Evolutionary conservation across 1,140 invertebrate genomes (phyloP).

Genomic region (Magallana gigas): DNA sequence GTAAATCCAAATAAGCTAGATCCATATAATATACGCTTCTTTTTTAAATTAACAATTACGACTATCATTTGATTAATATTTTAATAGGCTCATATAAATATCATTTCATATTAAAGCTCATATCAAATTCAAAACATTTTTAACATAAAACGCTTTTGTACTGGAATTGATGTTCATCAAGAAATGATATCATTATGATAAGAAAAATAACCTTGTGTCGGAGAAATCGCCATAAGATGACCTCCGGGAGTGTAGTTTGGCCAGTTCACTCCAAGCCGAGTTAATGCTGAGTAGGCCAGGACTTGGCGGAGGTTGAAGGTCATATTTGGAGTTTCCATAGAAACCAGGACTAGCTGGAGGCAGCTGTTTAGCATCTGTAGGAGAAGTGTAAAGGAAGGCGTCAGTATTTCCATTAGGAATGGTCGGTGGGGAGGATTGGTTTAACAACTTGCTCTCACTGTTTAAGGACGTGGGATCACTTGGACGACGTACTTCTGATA

Average conservation of each 20-base stretch:
- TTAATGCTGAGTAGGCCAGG: slow-evolving; percentile 68
- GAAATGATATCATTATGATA: no score
- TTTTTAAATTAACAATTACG: no score
- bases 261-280: slow-evolving; percentile 69
- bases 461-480: slow-evolving; percentile 34
- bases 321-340: slow-evolving; percentile 35
- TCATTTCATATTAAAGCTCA: no score
- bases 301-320: slow-evolving; percentile 60
- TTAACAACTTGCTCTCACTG: slow-evolving; percentile 38
- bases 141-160: no score
- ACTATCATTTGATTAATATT: no score
- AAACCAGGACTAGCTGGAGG: slow-evolving; percentile 46
- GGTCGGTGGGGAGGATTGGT: neutral
- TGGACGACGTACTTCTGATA: slow-evolving; percentile 40
- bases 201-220: slow-evolving; percentile 46
- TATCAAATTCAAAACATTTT: no score
- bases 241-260: slow-evolving; percentile 54
- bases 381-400: slow-evolving; percentile 32
- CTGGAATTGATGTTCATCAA: no score
- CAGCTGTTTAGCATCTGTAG: slow-evolving; percentile 11
- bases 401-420: slow-evolving; percentile 29
- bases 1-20: no score
- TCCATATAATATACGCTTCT: no score
- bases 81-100: no score
- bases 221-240: slow-evolving; percentile 49